These are phyloP conservation scores for Leistus spinibarbis DNA, from an alignment of 2,888 invertebrate species.

Conservation along the genomic window DNA sequence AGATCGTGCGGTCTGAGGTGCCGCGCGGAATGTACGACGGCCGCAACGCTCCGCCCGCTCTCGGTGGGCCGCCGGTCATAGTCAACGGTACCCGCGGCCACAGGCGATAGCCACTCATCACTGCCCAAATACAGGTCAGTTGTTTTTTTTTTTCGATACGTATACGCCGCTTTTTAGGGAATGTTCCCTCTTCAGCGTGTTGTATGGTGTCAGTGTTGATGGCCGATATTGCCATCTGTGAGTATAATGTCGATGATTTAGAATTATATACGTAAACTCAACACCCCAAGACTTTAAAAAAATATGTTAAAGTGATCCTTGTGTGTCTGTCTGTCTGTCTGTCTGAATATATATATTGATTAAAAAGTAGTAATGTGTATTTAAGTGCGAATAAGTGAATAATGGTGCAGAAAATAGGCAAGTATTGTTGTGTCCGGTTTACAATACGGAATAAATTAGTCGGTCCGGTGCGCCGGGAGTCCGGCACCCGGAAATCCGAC, in stretches of 20 bases:
- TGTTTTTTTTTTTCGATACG: background rate
- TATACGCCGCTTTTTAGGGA: no score
- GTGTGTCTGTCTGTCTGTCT: no score
- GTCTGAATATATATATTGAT: no score
- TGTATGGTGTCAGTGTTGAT: no score
- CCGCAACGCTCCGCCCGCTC: constrained; percentile 49
- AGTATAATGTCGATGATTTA: no score
- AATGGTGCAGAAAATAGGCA: background rate
- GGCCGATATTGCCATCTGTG: no score
- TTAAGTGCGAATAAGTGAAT: background rate
- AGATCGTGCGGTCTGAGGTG: constrained; percentile 71
- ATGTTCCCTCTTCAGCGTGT: no score
- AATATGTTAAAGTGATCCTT: no score
- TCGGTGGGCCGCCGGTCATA: constrained; percentile 49
- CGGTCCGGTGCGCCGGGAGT: background rate
- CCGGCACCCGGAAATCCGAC: background rate
- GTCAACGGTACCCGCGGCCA: constrained; percentile 53
- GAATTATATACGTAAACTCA: no score
- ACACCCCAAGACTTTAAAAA: no score
- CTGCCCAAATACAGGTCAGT: background rate
- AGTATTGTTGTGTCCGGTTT: background rate
- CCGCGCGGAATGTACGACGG: constrained; percentile 66
- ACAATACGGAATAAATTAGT: background rate
- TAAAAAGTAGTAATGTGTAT: background rate
- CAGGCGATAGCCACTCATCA: constrained; percentile 48